Percentiles rank a stretch among this genome's conserved stretches.
Evolutionary conservation across 2,888 invertebrate genomes (phyloP).

Genomic region (Xestia ashworthii): DNA sequence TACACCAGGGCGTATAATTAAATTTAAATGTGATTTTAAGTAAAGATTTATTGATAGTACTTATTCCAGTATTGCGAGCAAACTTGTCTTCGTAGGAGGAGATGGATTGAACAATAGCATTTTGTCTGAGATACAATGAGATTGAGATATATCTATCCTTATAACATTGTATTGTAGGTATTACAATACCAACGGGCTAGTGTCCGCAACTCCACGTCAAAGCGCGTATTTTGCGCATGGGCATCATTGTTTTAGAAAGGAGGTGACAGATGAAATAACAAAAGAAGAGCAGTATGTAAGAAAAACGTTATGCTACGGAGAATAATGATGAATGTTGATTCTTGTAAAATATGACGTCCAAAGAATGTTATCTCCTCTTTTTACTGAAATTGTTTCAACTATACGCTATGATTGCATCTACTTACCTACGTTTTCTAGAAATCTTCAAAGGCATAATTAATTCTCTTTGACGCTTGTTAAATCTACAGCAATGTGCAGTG

Average conservation of each 20-base stretch:
- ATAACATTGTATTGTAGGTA: not conserved
- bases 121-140: not conserved
- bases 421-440: constrained; percentile 16
- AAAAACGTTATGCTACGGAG: not conserved
- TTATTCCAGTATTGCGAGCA: constrained; percentile 33
- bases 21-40: constrained; percentile 44
- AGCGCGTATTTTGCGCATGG: not conserved
- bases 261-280: not conserved
- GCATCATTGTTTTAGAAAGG: not conserved
- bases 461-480: constrained; percentile 23
- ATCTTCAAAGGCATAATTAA: constrained; percentile 10
- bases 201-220: too few species aligned
- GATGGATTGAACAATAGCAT: constrained; percentile 11
- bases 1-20: constrained; percentile 38
- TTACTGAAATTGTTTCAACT: not conserved
- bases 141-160: not conserved
- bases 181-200: not conserved
- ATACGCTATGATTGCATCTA: not conserved
- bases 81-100: constrained; percentile 37
- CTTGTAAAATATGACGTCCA: too few species aligned
- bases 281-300: not conserved
- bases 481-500: constrained; percentile 2
- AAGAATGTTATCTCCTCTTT: not conserved
- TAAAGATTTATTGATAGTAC: constrained; percentile 34
- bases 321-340: too few species aligned